Evolutionary conservation across 2,113 vertebrate genomes (phyloP), one percentile per base, ranked within the genome.

Genomic region (Colossoma macropomum): DNA sequence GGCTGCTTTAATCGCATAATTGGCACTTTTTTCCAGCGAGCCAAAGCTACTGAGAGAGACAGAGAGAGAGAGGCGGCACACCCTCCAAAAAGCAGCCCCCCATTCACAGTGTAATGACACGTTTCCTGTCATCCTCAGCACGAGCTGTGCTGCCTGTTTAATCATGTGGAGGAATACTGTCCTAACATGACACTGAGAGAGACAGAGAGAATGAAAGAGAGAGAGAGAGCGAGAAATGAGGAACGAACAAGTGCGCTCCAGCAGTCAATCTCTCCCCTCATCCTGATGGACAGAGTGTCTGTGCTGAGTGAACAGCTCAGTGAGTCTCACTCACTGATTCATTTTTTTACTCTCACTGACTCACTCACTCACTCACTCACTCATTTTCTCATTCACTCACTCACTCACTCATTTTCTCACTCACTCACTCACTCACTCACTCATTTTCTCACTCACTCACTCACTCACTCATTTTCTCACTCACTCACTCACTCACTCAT

Each of bases 1-100:
- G 92, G 93, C 92, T 89, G 84, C 85, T 89, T 94, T 93, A 94
- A 94, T 93, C 93, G 93, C 92, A 79, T 93, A 95, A 94, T 93
- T 94, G 93, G 81, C 89, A 89, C 84, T 89, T 91, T 90, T 90
- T 87, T 84, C 63, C 81, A 83, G 70, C 60, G 79, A 90, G 86
- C 90, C 77, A 56, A 74, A 71, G 85, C 71, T 83, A 82, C 83
- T 87, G 41, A 5, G 34, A 45, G 41, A 45, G 41, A 45, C 1
- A 79, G 81, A 71, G 85, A 62, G 69, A 48, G 77, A 84, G 79
- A 52, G 83, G 63, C 54, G 0, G 28, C 65, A 80, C 23, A 63
- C 82, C 50, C n/a, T 52, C 28, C 4, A 45, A 84, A 81, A 79
- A 65, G 41, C 23, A 71, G 41, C 21, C 23, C 16, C 11, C 25